phyloP scores from a whole-genome alignment of 2,113 vertebrate genomes.

The Anhinga rufa region DNA sequence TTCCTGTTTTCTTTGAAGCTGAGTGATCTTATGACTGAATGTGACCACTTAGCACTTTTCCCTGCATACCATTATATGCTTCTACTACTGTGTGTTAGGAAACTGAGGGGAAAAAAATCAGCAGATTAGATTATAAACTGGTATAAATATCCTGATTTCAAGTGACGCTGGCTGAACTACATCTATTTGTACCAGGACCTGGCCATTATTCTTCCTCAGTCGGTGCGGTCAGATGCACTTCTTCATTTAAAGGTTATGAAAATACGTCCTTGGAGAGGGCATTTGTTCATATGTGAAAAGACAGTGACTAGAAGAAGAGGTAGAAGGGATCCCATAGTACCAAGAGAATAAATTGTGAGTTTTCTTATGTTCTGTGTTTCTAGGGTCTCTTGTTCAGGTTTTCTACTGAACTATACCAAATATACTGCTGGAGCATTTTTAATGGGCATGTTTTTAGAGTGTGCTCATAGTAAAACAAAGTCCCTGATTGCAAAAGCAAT shows the following conservation, averaged over 20 bases:
- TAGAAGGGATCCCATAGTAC: neutral
- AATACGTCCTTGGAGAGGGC: neutral
- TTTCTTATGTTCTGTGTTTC: neutral
- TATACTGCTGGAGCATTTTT: neutral
- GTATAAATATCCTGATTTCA: neutral
- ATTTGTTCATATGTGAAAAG: neutral
- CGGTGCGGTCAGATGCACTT: neutral
- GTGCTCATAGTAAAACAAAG: neutral
- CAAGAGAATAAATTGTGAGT: neutral
- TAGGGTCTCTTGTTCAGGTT: no score
- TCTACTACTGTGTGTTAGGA: neutral
- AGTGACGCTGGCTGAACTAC: neutral
- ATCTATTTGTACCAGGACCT: neutral
- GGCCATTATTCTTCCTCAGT: neutral
- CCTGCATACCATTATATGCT: neutral
- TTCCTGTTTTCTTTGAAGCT: neutral
- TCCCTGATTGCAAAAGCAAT: neutral
- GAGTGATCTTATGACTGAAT: neutral
- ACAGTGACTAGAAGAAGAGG: neutral
- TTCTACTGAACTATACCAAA: neutral
- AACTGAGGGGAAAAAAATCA: neutral
- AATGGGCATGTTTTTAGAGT: neutral
- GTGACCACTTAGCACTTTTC: neutral
- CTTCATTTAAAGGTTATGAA: neutral
- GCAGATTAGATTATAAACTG: neutral